Percentiles rank a stretch among this genome's conserved stretches.
phyloP scores from a whole-genome alignment of 23 tunicate genomes.

The Ciona savignyi region DNA sequence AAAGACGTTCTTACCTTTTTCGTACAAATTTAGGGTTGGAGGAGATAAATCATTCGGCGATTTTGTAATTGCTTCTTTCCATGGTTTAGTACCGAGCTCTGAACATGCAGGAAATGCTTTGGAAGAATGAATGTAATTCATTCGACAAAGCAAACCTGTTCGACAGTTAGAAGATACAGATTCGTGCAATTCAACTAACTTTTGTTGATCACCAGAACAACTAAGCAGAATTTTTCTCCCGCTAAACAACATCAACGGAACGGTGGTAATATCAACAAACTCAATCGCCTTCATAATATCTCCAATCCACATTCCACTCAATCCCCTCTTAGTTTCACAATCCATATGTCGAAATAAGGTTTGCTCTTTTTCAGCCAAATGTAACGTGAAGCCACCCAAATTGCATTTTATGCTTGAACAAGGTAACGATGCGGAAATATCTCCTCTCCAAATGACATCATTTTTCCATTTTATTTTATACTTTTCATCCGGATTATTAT shows the following conservation, averaged over 20 bases:
- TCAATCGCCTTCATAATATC: constrained; percentile 17
- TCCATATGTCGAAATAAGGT: background rate
- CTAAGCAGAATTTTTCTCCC: constrained; percentile 3
- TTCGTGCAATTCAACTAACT: constrained; percentile 3
- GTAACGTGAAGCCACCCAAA: background rate
- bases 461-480: too few relatives aligned
- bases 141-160: constrained; percentile 11
- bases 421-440: background rate
- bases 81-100: constrained; percentile 17
- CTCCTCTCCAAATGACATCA: constrained; percentile 18
- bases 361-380: background rate
- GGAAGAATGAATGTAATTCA: background rate
- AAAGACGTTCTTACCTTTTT: background rate
- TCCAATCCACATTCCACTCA: constrained; percentile 18
- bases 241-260: constrained; percentile 12
- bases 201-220: background rate
- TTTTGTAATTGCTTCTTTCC: constrained; percentile 40
- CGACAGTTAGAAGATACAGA: background rate
- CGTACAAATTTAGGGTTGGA: background rate
- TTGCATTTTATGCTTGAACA: background rate
- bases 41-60: constrained; percentile 8
- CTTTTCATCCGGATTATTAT: too few relatives aligned
- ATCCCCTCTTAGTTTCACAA: background rate
- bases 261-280: constrained; percentile 15
- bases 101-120: constrained; percentile 11